Conservation (phyloP, 2,797 vertebrate genomes). For the Yasuhikotakia modesta region DNA sequence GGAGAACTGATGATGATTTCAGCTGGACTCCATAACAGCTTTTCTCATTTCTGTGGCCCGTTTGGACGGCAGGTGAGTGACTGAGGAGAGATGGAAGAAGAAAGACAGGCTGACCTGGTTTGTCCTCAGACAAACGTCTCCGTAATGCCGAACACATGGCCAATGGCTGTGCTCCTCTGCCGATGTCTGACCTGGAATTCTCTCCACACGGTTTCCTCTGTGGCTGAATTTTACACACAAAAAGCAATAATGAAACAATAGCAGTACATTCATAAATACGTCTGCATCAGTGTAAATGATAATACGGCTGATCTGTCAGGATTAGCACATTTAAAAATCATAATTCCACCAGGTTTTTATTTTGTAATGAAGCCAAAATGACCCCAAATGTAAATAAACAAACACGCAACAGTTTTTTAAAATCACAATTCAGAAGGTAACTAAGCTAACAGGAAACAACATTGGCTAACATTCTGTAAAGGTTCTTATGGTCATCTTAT, state of each 20-base stretch:
- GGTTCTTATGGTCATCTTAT: too few species aligned
- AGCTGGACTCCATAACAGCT: constrained; percentile 7
- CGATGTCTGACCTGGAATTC: constrained; percentile 58
- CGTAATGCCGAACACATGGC: constrained; percentile 60
- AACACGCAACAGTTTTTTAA: background rate
- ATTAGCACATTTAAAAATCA: constrained; percentile 40
- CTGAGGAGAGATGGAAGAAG: constrained; percentile 25
- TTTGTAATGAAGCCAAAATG: constrained; percentile 24
- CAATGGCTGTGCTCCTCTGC: constrained; percentile 55
- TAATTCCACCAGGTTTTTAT: constrained; percentile 21
- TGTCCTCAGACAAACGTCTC: constrained; percentile 49
- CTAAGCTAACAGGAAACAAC: constrained; percentile 43
- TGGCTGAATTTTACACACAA: constrained; percentile 59
- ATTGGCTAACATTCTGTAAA: too few species aligned
- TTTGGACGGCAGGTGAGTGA: constrained; percentile 23
- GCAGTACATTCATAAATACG: constrained; percentile 53
- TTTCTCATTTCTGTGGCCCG: constrained; percentile 8
- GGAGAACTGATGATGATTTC: constrained; percentile 32
- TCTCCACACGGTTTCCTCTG: constrained; percentile 61
- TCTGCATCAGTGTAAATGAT: constrained; percentile 47
- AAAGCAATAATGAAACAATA: constrained; percentile 62
- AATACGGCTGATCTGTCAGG: constrained; percentile 46
- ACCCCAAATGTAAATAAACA: background rate
- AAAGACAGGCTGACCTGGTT: background rate
- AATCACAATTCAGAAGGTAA: constrained; percentile 25